Evolutionary conservation across 2,888 invertebrate species (phyloP), one percentile per base, ranked within the genome.

Genomic region (Prosapia bicincta): DNA sequence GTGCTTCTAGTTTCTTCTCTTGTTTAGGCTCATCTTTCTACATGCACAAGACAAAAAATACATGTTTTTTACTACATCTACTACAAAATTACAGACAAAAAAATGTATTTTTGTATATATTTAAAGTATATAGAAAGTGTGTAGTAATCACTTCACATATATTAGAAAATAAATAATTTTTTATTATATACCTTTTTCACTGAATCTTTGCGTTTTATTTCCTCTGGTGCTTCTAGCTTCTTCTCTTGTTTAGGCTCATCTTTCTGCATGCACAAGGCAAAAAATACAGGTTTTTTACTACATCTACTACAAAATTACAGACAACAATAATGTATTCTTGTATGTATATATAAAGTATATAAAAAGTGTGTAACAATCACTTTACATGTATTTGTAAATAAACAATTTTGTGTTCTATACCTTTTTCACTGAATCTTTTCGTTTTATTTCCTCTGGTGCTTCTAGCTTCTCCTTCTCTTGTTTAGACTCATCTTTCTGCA

Each of bases 401-500:
- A n/a, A 9, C 28, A 38, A 38, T 6, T 54, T 54, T 54, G 54
- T 54, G 54, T 54, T 10, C 30, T 30, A 30, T 30, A 30, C 30
- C 30, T 30, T 5, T 30, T 30, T 30, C 9, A 30, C 9, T 30
- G 30, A 30, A 9, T 30, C 30, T 30, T 30, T 30, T 30, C 9
- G 30, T 9, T 30, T 30, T 5, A 30, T 9, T 30, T 30, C 30
- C 9, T 30, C 30, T 30, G 9, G 24, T 28, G 66, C 23, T 66
- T 66, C 72, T 6, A 65, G 54, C 13, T 72, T 30, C 26, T 26
- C 9, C 43, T 71, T 71, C 26, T 25, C 9, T 71, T 38, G 38
- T 43, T 71, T 54, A 10, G 71, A 26, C n/a, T 72, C 72, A 66
- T 10, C 66, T 72, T 66, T 66, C 30, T 30, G 30, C 30, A 30